Evolutionary conservation across 2,888 invertebrate genomes (phyloP).

Genomic region (Temnothorax unifasciatus): DNA sequence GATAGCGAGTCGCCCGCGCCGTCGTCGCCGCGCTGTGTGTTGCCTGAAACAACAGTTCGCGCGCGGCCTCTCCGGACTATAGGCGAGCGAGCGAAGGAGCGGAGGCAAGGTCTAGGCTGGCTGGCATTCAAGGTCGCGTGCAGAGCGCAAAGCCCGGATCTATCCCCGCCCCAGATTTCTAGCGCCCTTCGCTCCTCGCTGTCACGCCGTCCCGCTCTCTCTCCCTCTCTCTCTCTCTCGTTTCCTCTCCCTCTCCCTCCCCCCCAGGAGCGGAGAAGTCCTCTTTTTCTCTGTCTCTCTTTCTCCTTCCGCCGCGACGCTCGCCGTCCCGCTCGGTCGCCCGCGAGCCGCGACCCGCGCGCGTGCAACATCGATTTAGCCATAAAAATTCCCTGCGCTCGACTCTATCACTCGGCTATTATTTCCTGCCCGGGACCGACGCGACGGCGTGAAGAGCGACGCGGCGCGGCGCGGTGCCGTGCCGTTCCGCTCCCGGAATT

Average conservation of each 20-base stretch:
- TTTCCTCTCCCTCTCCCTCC: slow-evolving; percentile 26
- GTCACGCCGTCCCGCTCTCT: slow-evolving; percentile 55
- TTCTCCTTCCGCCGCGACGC: slow-evolving; percentile 23
- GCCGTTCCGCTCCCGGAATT: slow-evolving; percentile 58
- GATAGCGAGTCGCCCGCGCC: too few species aligned
- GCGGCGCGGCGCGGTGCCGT: not conserved
- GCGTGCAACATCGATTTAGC: slow-evolving; percentile 84
- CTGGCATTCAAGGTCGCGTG: slow-evolving; percentile 83
- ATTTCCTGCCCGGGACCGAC: slow-evolving; percentile 83
- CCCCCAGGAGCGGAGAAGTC: not conserved
- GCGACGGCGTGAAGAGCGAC: slow-evolving; percentile 57
- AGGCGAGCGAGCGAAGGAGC: slow-evolving; percentile 74
- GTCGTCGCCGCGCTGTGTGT: slow-evolving; percentile 6
- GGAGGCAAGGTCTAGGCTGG: slow-evolving; percentile 84
- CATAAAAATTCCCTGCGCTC: slow-evolving; percentile 84
- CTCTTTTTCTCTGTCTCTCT: slow-evolving; percentile 23
- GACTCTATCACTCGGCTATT: slow-evolving; percentile 84
- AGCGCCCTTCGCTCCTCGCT: slow-evolving; percentile 70
- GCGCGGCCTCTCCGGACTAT: slow-evolving; percentile 70
- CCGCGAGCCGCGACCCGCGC: slow-evolving; percentile 58
- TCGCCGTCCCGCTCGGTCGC: slow-evolving; percentile 43
- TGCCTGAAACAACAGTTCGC: slow-evolving; percentile 64
- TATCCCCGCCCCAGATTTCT: slow-evolving; percentile 76
- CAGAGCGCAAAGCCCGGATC: slow-evolving; percentile 79
- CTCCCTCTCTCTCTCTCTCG: slow-evolving; percentile 16